Percentiles rank a stretch among this genome's conserved stretches.
Conservation (phyloP, 2,888 invertebrate genomes). For the Cacoxenus indagator region DNA sequence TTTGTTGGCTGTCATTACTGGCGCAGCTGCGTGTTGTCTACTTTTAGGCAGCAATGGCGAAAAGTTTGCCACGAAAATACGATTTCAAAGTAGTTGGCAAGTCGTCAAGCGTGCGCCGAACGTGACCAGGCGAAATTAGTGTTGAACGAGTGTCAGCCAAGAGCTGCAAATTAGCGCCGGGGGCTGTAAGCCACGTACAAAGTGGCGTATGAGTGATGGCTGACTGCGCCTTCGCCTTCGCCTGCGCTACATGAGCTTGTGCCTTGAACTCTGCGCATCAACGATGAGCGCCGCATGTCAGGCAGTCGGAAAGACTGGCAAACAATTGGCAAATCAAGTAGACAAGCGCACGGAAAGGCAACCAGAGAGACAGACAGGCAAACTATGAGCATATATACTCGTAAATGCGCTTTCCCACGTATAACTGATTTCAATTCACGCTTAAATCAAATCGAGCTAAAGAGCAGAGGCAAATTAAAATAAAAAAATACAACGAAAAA, state of each 20-base stretch:
- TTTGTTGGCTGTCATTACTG: too few species aligned
- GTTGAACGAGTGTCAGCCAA: background rate
- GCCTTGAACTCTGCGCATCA: slow-evolving; percentile 49
- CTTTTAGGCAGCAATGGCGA: background rate
- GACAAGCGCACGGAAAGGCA: background rate
- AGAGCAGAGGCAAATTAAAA: background rate
- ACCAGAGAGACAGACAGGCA: background rate
- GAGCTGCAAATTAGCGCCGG: background rate
- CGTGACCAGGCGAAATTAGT: slow-evolving; percentile 53
- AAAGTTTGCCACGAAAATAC: slow-evolving; percentile 44
- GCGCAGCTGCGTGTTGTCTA: background rate
- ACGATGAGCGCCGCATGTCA: background rate
- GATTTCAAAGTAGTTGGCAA: slow-evolving; percentile 48
- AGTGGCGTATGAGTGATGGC: background rate
- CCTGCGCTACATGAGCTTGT: background rate
- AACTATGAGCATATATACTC: background rate
- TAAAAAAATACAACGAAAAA: slow-evolving; percentile 21
- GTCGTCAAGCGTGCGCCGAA: slow-evolving; percentile 41
- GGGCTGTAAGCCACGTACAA: background rate
- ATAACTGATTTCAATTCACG: slow-evolving; percentile 51
- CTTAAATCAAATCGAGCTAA: slow-evolving; percentile 31
- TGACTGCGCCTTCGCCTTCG: background rate
- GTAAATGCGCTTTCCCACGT: slow-evolving; percentile 33
- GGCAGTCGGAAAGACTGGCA: background rate
- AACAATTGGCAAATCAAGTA: background rate